Conservation (phyloP, 1,140 invertebrate genomes). For the Tenebrio molitor region DNA sequence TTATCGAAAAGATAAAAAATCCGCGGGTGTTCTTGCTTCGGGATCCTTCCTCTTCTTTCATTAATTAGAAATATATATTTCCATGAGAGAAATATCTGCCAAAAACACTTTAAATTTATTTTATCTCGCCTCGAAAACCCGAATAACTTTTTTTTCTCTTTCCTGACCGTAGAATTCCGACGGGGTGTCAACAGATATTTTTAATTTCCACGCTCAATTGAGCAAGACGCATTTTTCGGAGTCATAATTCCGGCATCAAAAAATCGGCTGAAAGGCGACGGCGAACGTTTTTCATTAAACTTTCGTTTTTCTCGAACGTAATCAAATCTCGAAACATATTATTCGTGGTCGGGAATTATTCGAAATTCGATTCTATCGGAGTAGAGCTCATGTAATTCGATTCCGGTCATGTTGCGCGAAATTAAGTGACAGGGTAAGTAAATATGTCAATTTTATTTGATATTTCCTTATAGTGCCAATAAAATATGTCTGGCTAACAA, state of each 20-base stretch:
- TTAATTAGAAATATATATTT: slow-evolving; percentile 12
- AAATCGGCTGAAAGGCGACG: background rate
- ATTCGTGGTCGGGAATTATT: background rate
- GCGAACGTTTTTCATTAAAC: background rate
- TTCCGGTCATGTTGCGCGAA: slow-evolving; percentile 13
- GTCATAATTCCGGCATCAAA: background rate
- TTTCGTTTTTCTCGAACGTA: background rate
- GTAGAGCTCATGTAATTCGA: slow-evolving; percentile 10
- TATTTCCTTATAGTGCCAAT: slow-evolving; percentile 39
- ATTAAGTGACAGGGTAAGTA: slow-evolving; percentile 19
- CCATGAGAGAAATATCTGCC: slow-evolving; percentile 10
- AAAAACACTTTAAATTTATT: slow-evolving; percentile 17
- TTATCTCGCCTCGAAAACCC: background rate
- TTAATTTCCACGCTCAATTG: background rate
- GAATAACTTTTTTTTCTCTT: background rate
- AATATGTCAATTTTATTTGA: slow-evolving; percentile 40
- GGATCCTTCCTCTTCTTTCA: background rate
- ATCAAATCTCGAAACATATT: slow-evolving; percentile 16
- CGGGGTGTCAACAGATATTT: slow-evolving; percentile 11
- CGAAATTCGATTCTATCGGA: too few relatives aligned
- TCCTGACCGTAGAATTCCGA: background rate
- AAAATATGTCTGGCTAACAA: slow-evolving; percentile 48
- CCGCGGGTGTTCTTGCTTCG: background rate
- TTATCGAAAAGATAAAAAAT: background rate
- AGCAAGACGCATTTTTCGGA: background rate